These are phyloP conservation scores for Vollenhovia emeryi DNA, from an alignment of 1,140 invertebrate genomes.

Conservation along the genomic window DNA sequence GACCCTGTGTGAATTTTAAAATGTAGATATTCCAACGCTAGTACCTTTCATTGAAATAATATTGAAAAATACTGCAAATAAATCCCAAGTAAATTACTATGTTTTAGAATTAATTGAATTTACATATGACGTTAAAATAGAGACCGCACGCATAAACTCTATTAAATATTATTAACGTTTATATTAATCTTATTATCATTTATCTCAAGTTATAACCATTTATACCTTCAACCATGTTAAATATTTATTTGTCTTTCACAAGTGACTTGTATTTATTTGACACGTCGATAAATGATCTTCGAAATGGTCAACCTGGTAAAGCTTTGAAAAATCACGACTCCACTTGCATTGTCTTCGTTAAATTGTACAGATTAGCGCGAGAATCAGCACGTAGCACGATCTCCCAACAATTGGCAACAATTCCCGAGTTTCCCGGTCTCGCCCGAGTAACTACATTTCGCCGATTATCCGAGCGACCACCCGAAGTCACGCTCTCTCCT, in stretches of 20 bases:
- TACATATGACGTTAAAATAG: not conserved
- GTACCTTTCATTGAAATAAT: not conserved
- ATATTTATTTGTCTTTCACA: not conserved
- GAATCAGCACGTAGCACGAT: not conserved
- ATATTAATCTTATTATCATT: not conserved
- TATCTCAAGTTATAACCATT: not conserved
- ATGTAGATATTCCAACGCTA: not conserved
- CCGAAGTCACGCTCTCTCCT: slow-evolving; percentile 49
- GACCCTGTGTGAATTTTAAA: not conserved
- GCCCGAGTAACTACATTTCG: slow-evolving; percentile 36
- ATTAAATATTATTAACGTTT: not conserved
- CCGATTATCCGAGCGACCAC: slow-evolving; percentile 32
- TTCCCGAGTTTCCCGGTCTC: slow-evolving; percentile 11
- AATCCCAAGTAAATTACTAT: not conserved
- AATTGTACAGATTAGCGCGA: slow-evolving; percentile 20
- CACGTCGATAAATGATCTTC: not conserved
- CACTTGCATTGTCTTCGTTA: not conserved
- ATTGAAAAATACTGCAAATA: not conserved
- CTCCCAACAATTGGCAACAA: not conserved
- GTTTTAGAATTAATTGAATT: not conserved
- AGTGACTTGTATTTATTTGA: not conserved
- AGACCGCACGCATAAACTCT: not conserved
- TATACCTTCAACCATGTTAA: too few species aligned
- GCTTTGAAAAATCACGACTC: not conserved
- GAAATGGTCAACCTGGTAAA: not conserved